Evolutionary conservation across 2,888 invertebrate genomes (phyloP).

Genomic region (Ditylenchus weischeri): DNA sequence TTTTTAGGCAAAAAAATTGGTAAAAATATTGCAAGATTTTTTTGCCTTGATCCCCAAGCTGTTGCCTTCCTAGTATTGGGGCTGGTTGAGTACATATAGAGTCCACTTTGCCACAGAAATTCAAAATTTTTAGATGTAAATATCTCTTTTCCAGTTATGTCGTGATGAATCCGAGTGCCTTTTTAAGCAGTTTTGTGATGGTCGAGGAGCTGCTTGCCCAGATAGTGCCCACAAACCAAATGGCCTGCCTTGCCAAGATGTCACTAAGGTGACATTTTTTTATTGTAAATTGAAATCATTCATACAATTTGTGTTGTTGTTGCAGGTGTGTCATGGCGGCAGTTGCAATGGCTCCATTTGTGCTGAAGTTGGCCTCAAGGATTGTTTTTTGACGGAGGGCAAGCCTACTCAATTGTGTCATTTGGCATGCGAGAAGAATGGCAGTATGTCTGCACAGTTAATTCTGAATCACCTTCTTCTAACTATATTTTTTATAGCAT

Average conservation of each 20-base stretch:
- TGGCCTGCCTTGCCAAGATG: conserved; percentile 91
- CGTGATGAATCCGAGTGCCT: conserved; percentile 55
- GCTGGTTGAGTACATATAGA: too few species aligned
- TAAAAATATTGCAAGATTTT: too few species aligned
- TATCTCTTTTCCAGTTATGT: not conserved
- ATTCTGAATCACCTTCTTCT: conserved; percentile 2
- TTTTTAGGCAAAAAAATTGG: too few species aligned
- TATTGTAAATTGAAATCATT: too few species aligned
- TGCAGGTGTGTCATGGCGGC: conserved; percentile 72
- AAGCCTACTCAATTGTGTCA: conserved; percentile 75
- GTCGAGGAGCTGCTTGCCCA: conserved; percentile 78
- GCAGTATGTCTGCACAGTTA: conserved; percentile 43
- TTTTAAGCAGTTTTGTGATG: conserved; percentile 51
- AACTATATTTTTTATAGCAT: conserved; percentile 40
- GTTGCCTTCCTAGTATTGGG: too few species aligned
- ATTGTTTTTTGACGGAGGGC: conserved; percentile 83
- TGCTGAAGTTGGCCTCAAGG: conserved; percentile 84
- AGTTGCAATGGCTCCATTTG: conserved; percentile 88
- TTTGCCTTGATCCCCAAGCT: too few species aligned
- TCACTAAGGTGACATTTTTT: conserved; percentile 70
- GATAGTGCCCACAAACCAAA: conserved; percentile 77
- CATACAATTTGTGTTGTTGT: too few species aligned
- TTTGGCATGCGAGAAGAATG: conserved; percentile 74
- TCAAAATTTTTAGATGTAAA: too few species aligned
- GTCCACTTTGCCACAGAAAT: too few species aligned